Percentiles rank a stretch among this genome's conserved stretches.
phyloP scores from a whole-genome alignment of 2,113 vertebrate species.

The Oriolus oriolus region DNA sequence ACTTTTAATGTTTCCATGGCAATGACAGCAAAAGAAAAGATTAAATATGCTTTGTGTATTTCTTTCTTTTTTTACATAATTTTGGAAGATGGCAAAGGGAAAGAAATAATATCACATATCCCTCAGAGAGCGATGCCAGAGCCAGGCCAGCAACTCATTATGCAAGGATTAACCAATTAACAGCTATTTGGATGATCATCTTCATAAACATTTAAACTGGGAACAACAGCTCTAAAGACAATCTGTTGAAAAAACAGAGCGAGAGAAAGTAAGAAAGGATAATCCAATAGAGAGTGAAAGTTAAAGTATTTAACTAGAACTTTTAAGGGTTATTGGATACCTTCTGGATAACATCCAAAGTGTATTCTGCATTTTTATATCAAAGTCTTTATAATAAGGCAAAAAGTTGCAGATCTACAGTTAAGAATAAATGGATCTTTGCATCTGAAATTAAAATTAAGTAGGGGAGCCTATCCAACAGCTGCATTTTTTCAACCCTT shows the following conservation, averaged over 20 bases:
- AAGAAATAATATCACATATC: not conserved
- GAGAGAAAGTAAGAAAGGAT: not conserved
- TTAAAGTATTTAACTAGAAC: not conserved
- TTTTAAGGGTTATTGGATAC: not conserved
- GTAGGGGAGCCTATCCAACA: not conserved
- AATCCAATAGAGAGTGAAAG: not conserved
- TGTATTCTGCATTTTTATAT: not conserved
- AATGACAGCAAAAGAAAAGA: constrained; percentile 32
- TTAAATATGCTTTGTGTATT: not conserved
- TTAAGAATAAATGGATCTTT: not conserved
- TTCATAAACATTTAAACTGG: not conserved
- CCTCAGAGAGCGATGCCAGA: not conserved
- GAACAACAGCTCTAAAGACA: not conserved
- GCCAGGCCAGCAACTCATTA: not conserved
- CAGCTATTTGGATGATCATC: not conserved
- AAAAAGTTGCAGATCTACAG: not conserved
- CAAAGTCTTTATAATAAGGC: not conserved
- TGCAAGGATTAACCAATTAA: not conserved
- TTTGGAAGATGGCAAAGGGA: not conserved
- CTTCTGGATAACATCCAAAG: not conserved
- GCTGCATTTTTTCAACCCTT: not conserved
- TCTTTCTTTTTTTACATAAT: not conserved
- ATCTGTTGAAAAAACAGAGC: not conserved
- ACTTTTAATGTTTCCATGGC: constrained; percentile 55
- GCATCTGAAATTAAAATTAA: not conserved